Evolutionary conservation across 2,113 vertebrate genomes (phyloP).

Genomic region (Zeus faber): DNA sequence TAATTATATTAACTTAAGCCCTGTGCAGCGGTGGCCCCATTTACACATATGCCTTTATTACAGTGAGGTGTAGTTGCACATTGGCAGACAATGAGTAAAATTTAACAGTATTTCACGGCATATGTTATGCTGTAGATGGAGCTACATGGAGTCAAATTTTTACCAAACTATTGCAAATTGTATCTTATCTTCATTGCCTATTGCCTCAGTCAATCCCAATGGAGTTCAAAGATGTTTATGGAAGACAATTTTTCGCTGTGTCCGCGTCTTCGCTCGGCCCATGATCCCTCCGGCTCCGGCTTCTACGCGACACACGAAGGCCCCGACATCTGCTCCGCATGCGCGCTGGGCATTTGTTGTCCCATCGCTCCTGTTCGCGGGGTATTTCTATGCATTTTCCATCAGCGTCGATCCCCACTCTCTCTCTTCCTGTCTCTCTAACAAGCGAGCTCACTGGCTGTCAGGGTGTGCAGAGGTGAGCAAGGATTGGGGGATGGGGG

Average conservation of each 20-base stretch:
- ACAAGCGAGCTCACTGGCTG: conserved; percentile 62
- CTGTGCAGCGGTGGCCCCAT: conserved; percentile 22
- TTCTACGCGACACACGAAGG: not conserved
- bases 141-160: no score
- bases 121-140: no score
- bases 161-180: no score
- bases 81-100: not conserved
- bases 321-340: conserved; percentile 10
- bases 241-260: no score
- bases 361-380: conserved; percentile 53
- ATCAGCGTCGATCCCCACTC: conserved; percentile 37
- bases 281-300: conserved; percentile 10
- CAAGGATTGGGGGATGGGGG: conserved; percentile 15
- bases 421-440: conserved; percentile 53
- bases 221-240: no score
- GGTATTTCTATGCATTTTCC: conserved; percentile 48
- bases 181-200: no score
- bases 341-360: conserved; percentile 33
- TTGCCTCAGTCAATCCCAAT: no score
- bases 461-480: conserved; percentile 60
- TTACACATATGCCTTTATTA: not conserved
- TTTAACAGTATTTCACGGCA: not conserved
- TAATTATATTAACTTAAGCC: conserved; percentile 68
- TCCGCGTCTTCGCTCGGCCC: no score
- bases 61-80: not conserved